Evolutionary conservation across 2,797 vertebrate species (phyloP), one percentile per base, ranked within the genome.

Genomic region (Picus viridis): DNA sequence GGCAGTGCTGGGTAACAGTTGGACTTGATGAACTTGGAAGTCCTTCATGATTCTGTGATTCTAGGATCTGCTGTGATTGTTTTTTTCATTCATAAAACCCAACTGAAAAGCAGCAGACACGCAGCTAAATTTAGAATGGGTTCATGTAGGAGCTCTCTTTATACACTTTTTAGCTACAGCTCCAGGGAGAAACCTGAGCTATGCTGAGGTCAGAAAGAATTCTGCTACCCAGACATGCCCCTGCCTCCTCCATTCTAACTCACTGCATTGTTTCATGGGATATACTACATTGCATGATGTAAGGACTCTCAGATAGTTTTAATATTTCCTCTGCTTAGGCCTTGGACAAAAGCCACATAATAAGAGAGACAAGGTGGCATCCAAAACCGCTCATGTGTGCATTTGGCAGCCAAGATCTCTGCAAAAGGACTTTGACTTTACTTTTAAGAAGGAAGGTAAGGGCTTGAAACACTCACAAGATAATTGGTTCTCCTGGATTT

Each of bases 71-170:
- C 3, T 74, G 41, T 39, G 74, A 58, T 89, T 54, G 45, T 62
- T 76, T 88, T 49, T 85, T 94, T 96, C 95, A 96, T 97, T 96
- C 93, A 96, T 75, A 76, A 73, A 76, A 70, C 41, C 27, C 63
- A 86, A 88, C 68, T 45, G 71, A 67, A 86, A 34, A 17, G 6
- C 62, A 75, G 53, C 43, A 74, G 88, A 64, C 83, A 67, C 24
- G 18, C 20, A 59, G 65, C 74, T 94, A 65, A 90, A 79, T 82
- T 92, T 88, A 77, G 92, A 84, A 41, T 43, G 45, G 36, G 14
- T 68, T 76, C 8, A 12, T 58, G 34, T 30, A n/a, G 0, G 0
- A 88, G 58, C 29, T 27, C 22, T 62, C 84, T 76, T 74, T 83
- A 85, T 69, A 76, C 7, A 5, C 12, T 10, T 91, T 83, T 68